These are phyloP conservation scores for Lithobates sylvaticus DNA, from an alignment of 2,797 vertebrate genomes.

Conservation along the genomic window DNA sequence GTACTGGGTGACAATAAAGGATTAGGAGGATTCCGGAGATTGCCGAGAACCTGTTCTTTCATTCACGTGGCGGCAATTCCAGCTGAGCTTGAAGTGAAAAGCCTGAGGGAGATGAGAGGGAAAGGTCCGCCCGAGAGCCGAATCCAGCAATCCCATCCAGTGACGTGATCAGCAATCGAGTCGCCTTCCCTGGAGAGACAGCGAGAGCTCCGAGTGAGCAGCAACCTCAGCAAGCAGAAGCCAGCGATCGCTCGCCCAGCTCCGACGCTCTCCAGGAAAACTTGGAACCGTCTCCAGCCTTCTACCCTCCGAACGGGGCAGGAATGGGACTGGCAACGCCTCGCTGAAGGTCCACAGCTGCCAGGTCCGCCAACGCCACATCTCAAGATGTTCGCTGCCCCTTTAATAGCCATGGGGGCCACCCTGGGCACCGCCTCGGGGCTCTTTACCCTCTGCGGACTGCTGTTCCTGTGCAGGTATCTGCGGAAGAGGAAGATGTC, in stretches of 20 bases:
- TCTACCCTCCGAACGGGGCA: background rate
- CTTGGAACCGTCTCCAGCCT: background rate
- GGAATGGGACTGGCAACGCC: background rate
- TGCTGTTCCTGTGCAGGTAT: conserved; percentile 83
- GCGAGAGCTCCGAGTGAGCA: background rate
- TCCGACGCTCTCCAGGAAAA: conserved; percentile 5
- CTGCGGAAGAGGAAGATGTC: conserved; percentile 77
- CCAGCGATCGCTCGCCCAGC: background rate
- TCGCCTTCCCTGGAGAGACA: conserved; percentile 21
- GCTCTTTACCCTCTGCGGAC: conserved; percentile 83
- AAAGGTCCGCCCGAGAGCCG: too few relatives aligned
- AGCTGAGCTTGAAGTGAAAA: background rate
- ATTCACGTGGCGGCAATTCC: background rate
- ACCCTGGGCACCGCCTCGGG: conserved; percentile 84
- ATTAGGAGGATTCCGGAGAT: too few relatives aligned
- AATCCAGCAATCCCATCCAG: background rate
- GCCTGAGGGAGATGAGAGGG: background rate
- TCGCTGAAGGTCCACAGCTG: background rate
- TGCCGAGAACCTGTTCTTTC: background rate
- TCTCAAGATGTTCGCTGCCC: conserved; percentile 80
- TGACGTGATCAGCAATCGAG: conserved; percentile 6
- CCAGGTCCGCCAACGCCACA: background rate
- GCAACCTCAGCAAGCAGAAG: background rate
- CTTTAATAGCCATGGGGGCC: conserved; percentile 82
- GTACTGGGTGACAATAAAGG: too few relatives aligned